A percentile compares a stretch with the other conserved stretches of the same genome.
Evolutionary conservation across 2,113 vertebrate species (phyloP).

Genomic region (Aramus guarauna): DNA sequence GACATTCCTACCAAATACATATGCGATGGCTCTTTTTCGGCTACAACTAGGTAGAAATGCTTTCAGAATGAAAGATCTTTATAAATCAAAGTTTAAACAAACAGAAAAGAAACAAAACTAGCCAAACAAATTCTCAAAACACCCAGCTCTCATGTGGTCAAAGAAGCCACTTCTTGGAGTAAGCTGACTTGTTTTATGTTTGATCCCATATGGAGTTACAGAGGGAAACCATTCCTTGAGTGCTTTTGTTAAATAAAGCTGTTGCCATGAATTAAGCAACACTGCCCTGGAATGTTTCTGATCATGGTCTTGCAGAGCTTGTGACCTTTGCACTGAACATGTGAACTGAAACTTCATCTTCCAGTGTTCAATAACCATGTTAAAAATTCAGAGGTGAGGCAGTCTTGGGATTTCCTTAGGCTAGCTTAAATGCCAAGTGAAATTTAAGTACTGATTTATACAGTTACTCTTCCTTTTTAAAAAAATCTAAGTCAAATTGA

Average conservation of each 20-base stretch:
- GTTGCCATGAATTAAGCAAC: constrained; percentile 66
- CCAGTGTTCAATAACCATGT: constrained; percentile 51
- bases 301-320: constrained; percentile 57
- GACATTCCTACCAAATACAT: background rate
- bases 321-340: constrained; percentile 64
- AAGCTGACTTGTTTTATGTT: constrained; percentile 44
- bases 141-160: background rate
- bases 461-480: background rate
- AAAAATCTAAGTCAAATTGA: background rate
- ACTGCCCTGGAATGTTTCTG: constrained; percentile 66
- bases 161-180: constrained; percentile 44
- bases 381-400: constrained; percentile 58
- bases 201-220: constrained; percentile 58
- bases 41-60: background rate
- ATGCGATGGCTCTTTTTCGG: background rate
- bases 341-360: constrained; percentile 66
- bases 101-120: background rate
- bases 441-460: constrained; percentile 13
- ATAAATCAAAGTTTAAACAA: constrained; percentile 9
- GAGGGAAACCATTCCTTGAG: constrained; percentile 61
- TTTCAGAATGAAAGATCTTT: background rate
- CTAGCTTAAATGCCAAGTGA: constrained; percentile 37
- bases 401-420: constrained; percentile 60
- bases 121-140: constrained; percentile 23
- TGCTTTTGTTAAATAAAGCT: constrained; percentile 66